phyloP scores from a whole-genome alignment of 1,140 invertebrate species.

The Tetragnatha versicolor region DNA sequence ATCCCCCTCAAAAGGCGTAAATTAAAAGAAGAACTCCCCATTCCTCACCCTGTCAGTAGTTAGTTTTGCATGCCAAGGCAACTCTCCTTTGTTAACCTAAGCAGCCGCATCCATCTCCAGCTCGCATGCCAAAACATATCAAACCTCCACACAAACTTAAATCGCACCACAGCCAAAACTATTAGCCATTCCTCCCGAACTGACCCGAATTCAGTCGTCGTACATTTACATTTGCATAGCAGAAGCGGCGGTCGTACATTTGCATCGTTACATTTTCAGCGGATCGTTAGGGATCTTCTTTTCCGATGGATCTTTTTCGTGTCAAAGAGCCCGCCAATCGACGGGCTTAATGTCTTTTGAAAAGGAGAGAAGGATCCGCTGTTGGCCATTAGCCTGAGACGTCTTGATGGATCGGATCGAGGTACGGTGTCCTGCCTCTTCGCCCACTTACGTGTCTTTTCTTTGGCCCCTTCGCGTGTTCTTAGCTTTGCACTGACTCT shows the following conservation, averaged over 20 bases:
- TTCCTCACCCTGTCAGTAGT: no score
- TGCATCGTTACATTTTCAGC: no score
- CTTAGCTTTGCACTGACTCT: conserved; percentile 2
- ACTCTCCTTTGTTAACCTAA: no score
- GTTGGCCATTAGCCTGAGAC: conserved; percentile 40
- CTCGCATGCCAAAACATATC: conserved; percentile 6
- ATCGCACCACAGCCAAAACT: neutral
- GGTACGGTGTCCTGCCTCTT: conserved; percentile 40
- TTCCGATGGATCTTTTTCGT: conserved; percentile 1
- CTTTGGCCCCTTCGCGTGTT: conserved; percentile 26
- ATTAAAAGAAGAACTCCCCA: no score
- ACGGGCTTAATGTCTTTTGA: conserved; percentile 48
- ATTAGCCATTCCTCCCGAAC: neutral
- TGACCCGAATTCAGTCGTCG: neutral
- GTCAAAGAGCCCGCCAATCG: conserved; percentile 28
- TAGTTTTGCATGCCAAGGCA: no score
- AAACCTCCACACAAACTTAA: conserved; percentile 2
- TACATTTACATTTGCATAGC: conserved; percentile 25
- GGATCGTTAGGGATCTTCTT: neutral
- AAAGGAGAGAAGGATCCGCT: conserved; percentile 36
- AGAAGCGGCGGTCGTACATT: conserved; percentile 3
- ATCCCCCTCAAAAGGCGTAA: no score
- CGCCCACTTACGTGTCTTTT: conserved; percentile 45
- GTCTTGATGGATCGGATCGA: conserved; percentile 36
- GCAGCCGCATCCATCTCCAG: no score